A percentile compares a stretch with the other conserved stretches of the same genome.
Conservation (phyloP, 2,888 invertebrate genomes). For the Caenorhabditis auriculariae region DNA sequence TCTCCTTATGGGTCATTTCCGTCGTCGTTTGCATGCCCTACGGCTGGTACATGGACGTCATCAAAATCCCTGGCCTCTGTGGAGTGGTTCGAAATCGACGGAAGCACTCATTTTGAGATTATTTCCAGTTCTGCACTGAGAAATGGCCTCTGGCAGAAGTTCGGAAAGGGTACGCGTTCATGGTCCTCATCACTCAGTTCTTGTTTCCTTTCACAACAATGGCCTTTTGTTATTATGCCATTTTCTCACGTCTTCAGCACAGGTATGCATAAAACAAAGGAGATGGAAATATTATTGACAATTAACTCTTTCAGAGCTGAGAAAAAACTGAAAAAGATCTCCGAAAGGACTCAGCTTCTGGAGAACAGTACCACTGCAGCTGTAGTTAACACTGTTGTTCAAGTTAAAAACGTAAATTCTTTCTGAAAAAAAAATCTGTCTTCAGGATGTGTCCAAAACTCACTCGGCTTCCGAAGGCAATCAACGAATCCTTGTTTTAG, state of each 20-base stretch:
- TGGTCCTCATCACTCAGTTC: slow-evolving; percentile 87
- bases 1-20: slow-evolving; percentile 70
- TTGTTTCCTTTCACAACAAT: slow-evolving; percentile 90
- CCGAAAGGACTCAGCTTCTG: slow-evolving; percentile 51
- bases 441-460: background rate
- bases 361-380: slow-evolving; percentile 34
- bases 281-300: background rate
- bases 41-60: slow-evolving; percentile 75
- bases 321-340: slow-evolving; percentile 54
- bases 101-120: background rate
- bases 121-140: slow-evolving; percentile 63
- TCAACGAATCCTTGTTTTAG: slow-evolving; percentile 34
- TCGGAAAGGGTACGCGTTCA: slow-evolving; percentile 78
- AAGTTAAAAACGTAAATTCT: background rate
- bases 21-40: slow-evolving; percentile 84
- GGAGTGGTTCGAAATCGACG: slow-evolving; percentile 33
- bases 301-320: slow-evolving; percentile 33
- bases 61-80: slow-evolving; percentile 62
- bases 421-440: background rate
- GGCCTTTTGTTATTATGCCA: slow-evolving; percentile 91
- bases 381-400: slow-evolving; percentile 2
- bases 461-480: slow-evolving; percentile 12
- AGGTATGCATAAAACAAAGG: slow-evolving; percentile 18
- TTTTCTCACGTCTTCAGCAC: slow-evolving; percentile 65
- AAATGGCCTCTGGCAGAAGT: slow-evolving; percentile 85